phyloP scores from a whole-genome alignment of 2,888 invertebrate genomes.

The Agrotis exclamationis region DNA sequence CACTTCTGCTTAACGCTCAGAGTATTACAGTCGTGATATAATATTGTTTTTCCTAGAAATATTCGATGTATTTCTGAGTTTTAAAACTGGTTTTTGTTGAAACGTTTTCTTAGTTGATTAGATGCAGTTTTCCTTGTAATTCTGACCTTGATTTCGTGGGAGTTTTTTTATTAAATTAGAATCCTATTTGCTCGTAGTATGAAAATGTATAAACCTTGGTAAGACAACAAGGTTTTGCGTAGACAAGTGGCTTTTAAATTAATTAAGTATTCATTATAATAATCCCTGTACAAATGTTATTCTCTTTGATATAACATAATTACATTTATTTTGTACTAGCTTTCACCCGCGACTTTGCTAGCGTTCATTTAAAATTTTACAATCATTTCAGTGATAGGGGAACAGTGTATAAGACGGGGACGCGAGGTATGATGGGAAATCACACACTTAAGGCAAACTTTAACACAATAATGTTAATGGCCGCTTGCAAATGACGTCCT shows the following conservation, averaged over 20 bases:
- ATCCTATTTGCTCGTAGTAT: background rate
- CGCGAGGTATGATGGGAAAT: no score
- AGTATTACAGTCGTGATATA: no score
- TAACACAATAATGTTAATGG: no score
- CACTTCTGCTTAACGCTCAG: no score
- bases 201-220: background rate
- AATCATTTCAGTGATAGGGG: no score
- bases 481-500: no score
- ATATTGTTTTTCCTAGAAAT: no score
- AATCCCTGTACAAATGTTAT: background rate
- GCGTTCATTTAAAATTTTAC: no score
- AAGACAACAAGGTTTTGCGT: background rate
- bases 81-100: slow-evolving; percentile 36
- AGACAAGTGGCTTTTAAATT: background rate
- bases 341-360: no score
- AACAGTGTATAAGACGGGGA: no score
- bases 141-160: slow-evolving; percentile 13
- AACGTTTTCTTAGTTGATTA: slow-evolving; percentile 18
- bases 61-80: slow-evolving; percentile 17
- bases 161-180: slow-evolving; percentile 1
- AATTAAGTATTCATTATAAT: background rate
- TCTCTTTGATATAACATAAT: background rate
- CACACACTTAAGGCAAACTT: no score
- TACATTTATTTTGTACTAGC: no score
- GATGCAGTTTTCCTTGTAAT: slow-evolving; percentile 41